Percentiles rank a stretch among this genome's conserved stretches.
These are phyloP conservation scores for Lucinisca nassula DNA, from an alignment of 2,888 invertebrate species.

Conservation along the genomic window DNA sequence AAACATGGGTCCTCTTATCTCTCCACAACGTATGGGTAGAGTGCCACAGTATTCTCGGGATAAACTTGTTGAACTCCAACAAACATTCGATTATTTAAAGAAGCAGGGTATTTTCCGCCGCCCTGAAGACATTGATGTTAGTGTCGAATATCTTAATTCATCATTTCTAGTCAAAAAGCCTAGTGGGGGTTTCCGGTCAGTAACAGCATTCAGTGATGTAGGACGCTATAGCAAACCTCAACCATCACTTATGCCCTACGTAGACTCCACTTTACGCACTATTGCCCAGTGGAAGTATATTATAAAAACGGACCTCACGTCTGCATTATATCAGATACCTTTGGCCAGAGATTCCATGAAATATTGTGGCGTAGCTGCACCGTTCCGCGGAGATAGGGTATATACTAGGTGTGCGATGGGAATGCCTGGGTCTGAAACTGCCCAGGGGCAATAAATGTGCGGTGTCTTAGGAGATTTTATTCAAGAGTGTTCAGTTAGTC, in stretches of 20 bases:
- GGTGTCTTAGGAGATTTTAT: constrained; percentile 64
- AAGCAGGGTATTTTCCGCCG: constrained; percentile 58
- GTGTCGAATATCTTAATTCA: constrained; percentile 56
- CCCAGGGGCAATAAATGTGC: constrained; percentile 70
- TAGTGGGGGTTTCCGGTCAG: constrained; percentile 25
- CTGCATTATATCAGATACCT: constrained; percentile 73
- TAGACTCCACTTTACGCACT: constrained; percentile 41
- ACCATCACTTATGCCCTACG: constrained; percentile 63
- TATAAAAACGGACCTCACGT: constrained; percentile 57
- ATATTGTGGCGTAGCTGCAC: constrained; percentile 72
- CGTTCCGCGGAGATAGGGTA: constrained; percentile 66
- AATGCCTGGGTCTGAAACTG: constrained; percentile 70
- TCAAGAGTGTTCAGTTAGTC: constrained; percentile 59
- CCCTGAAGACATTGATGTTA: constrained; percentile 67
- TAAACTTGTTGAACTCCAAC: constrained; percentile 65
- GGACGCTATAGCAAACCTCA: constrained; percentile 53
- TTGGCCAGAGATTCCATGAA: constrained; percentile 69
- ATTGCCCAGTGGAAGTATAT: constrained; percentile 70
- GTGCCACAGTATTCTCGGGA: constrained; percentile 70
- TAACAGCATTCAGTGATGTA: constrained; percentile 60
- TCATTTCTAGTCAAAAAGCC: constrained; percentile 30
- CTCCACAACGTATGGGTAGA: constrained; percentile 71
- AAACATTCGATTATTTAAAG: constrained; percentile 73
- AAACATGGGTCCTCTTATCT: constrained; percentile 74
- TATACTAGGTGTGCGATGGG: constrained; percentile 74